These are phyloP conservation scores for Beroe forskalii DNA, from an alignment of 37 sponge, comb jelly and placozoan genomes.

Conservation along the genomic window DNA sequence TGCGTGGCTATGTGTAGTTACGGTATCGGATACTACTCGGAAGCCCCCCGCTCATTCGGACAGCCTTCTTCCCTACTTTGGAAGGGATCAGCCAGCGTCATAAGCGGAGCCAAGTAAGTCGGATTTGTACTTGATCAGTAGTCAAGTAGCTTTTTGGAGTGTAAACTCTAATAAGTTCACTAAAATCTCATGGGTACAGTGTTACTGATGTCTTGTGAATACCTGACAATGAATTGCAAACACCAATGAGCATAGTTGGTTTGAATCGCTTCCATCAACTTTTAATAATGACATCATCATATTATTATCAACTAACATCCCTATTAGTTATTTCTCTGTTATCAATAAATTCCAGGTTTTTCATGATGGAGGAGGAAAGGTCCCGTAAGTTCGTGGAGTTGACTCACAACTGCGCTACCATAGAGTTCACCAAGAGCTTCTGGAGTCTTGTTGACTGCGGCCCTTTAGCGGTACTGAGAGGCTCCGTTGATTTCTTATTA, in stretches of 20 bases:
- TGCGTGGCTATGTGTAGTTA: conserved; percentile 24
- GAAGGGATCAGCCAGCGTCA: conserved; percentile 22
- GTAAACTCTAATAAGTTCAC: no score
- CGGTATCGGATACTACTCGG: conserved; percentile 37
- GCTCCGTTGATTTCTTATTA: no score
- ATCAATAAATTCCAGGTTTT: background rate
- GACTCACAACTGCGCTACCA: conserved; percentile 46
- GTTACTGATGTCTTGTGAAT: no score
- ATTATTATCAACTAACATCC: no score
- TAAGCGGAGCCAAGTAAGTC: conserved; percentile 31
- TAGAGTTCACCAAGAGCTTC: conserved; percentile 40
- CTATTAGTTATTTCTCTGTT: background rate
- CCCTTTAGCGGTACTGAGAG: background rate
- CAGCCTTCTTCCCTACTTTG: background rate
- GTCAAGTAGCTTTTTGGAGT: no score
- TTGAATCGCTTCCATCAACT: no score
- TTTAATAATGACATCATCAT: no score
- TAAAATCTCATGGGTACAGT: no score
- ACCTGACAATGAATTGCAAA: no score
- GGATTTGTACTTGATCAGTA: no score
- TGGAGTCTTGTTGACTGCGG: conserved; percentile 26
- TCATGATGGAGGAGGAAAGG: background rate
- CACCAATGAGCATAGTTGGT: no score
- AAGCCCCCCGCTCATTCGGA: background rate
- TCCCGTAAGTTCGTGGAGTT: conserved; percentile 53